Conservation (phyloP, 2,797 vertebrate genomes). For the Sparidentex hasta region DNA sequence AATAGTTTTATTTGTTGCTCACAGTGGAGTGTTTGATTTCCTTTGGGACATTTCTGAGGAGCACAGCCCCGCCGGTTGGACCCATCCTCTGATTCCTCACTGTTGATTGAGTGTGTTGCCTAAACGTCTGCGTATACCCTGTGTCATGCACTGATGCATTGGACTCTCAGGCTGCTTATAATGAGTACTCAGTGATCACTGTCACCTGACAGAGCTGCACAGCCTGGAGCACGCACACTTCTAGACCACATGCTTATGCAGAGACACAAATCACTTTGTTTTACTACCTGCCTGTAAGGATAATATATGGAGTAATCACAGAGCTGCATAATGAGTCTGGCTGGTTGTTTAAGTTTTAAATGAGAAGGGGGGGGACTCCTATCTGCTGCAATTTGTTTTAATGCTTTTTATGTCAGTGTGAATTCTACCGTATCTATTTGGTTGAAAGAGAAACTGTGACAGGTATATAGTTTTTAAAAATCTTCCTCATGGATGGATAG, state of each 20-base stretch:
- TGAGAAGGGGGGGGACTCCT: constrained; percentile 33
- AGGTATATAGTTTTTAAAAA: neutral
- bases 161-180: constrained; percentile 66
- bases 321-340: constrained; percentile 68
- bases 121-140: constrained; percentile 47
- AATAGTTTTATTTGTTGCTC: constrained; percentile 65
- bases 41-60: constrained; percentile 45
- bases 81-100: constrained; percentile 37
- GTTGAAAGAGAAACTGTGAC: constrained; percentile 40
- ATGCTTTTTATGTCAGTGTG: constrained; percentile 27
- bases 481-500: constrained; percentile 14
- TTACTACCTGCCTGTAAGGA: constrained; percentile 66
- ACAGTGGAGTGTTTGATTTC: constrained; percentile 57
- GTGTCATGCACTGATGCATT: constrained; percentile 63
- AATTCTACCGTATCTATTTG: constrained; percentile 23
- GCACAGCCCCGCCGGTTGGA: constrained; percentile 19
- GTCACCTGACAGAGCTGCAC: constrained; percentile 68
- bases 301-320: constrained; percentile 73
- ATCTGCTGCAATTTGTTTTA: constrained; percentile 57
- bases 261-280: constrained; percentile 74
- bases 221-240: constrained; percentile 30
- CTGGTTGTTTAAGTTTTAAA: constrained; percentile 62
- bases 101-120: constrained; percentile 59
- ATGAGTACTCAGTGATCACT: constrained; percentile 70
- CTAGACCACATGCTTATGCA: constrained; percentile 55